Evolutionary conservation across 2,113 vertebrate species (phyloP).

Genomic region (Hydrochoerus hydrochaeris): DNA sequence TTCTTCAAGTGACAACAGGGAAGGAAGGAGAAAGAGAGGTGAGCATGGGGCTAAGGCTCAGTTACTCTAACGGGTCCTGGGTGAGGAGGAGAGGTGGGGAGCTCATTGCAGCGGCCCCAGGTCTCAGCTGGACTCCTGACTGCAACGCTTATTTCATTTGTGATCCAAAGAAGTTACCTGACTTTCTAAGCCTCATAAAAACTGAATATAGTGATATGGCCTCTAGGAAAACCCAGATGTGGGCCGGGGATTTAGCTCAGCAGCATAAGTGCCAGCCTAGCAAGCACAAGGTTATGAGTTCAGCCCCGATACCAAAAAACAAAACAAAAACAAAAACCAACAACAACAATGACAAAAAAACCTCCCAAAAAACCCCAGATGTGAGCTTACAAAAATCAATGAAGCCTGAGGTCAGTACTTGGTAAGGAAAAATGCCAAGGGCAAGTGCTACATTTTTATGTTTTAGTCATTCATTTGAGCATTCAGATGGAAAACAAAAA

Average conservation of each 20-base stretch:
- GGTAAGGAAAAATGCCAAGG: background rate
- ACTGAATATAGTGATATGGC: background rate
- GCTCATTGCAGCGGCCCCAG: background rate
- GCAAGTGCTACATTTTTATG: background rate
- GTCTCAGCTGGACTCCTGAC: background rate
- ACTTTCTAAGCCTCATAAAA: background rate
- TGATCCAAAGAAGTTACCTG: background rate
- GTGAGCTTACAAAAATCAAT: background rate
- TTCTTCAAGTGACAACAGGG: background rate
- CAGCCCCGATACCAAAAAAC: too few relatives aligned
- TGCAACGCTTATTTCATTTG: background rate
- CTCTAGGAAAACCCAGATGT: background rate
- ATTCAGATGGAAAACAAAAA: background rate
- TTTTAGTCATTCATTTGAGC: background rate
- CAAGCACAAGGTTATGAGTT: too few relatives aligned
- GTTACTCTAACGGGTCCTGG: background rate
- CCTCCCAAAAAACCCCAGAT: background rate
- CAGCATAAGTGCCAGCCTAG: too few relatives aligned
- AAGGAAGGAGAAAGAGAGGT: background rate
- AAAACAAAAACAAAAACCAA: too few relatives aligned
- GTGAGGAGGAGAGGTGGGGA: background rate
- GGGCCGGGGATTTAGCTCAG: too few relatives aligned
- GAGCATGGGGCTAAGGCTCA: background rate
- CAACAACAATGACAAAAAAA: too few relatives aligned
- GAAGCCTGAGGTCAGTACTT: background rate